Evolutionary conservation across 2,113 vertebrate genomes (phyloP).

Genomic region (Pyrgilauda ruficollis): DNA sequence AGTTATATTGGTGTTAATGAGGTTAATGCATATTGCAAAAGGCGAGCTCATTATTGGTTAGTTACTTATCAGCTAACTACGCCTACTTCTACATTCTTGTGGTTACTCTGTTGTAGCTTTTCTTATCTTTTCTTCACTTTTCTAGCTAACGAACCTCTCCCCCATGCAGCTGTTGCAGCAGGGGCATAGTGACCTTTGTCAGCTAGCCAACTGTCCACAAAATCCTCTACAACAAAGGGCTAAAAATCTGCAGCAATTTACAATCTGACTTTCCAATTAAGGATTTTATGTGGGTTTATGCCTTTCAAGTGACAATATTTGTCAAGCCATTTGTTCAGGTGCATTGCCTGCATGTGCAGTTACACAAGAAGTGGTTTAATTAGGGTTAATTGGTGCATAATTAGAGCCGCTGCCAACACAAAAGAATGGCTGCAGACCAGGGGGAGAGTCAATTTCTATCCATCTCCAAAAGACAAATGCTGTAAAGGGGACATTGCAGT

Average conservation of each 20-base stretch:
- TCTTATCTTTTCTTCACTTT: too few relatives aligned
- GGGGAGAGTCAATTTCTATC: slow-evolving; percentile 8
- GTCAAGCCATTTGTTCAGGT: slow-evolving; percentile 70
- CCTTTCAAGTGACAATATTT: slow-evolving; percentile 72
- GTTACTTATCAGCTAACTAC: too few relatives aligned
- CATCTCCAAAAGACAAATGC: slow-evolving; percentile 39
- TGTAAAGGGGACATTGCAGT: background rate
- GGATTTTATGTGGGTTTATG: slow-evolving; percentile 55
- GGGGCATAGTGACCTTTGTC: too few relatives aligned
- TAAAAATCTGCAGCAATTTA: slow-evolving; percentile 49
- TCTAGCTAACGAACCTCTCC: too few relatives aligned
- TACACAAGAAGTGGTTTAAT: slow-evolving; percentile 71
- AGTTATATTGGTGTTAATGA: too few relatives aligned
- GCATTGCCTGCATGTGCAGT: slow-evolving; percentile 61
- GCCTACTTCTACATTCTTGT: too few relatives aligned
- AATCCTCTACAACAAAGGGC: background rate
- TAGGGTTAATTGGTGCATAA: slow-evolving; percentile 75
- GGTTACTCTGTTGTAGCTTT: too few relatives aligned
- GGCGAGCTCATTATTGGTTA: too few relatives aligned
- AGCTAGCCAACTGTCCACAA: too few relatives aligned
- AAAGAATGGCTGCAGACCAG: slow-evolving; percentile 56
- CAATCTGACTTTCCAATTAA: slow-evolving; percentile 55
- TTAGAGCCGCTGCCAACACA: slow-evolving; percentile 54
- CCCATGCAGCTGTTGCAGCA: too few relatives aligned
- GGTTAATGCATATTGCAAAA: too few relatives aligned